phyloP scores from a whole-genome alignment of 1,140 invertebrate genomes.

The Magallana ariakensis region DNA sequence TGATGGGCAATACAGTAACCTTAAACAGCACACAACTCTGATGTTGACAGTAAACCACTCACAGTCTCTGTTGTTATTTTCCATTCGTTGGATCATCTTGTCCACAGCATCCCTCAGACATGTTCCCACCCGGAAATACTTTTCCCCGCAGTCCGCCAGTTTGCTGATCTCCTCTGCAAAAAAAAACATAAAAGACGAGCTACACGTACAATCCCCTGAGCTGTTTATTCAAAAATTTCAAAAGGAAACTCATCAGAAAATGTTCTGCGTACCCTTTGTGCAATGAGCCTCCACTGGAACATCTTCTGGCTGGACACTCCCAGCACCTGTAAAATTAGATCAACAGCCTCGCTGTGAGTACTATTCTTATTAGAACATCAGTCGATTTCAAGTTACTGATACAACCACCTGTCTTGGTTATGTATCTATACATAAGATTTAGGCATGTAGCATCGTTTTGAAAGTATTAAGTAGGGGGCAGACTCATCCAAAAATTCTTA shows the following conservation, averaged over 20 bases:
- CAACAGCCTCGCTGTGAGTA: too few species aligned
- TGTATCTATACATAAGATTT: too few species aligned
- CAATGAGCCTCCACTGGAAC: not conserved
- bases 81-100: not conserved
- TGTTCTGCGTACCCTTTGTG: not conserved
- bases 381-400: too few species aligned
- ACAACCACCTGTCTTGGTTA: too few species aligned
- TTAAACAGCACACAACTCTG: too few species aligned
- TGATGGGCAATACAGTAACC: too few species aligned
- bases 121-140: not conserved
- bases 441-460: too few species aligned
- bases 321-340: not conserved
- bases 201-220: not conserved
- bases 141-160: not conserved
- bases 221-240: not conserved
- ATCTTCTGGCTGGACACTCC: not conserved
- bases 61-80: constrained; percentile 4
- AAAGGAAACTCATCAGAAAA: too few species aligned
- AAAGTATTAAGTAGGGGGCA: too few species aligned
- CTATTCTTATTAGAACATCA: too few species aligned
- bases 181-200: not conserved
- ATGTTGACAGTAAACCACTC: not conserved
- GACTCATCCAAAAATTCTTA: too few species aligned
- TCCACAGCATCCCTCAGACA: not conserved
- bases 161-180: constrained; percentile 1